Evolutionary conservation across 1,140 invertebrate genomes (phyloP), one percentile per base, ranked within the genome.

Genomic region (Drosophila kohkoa): DNA sequence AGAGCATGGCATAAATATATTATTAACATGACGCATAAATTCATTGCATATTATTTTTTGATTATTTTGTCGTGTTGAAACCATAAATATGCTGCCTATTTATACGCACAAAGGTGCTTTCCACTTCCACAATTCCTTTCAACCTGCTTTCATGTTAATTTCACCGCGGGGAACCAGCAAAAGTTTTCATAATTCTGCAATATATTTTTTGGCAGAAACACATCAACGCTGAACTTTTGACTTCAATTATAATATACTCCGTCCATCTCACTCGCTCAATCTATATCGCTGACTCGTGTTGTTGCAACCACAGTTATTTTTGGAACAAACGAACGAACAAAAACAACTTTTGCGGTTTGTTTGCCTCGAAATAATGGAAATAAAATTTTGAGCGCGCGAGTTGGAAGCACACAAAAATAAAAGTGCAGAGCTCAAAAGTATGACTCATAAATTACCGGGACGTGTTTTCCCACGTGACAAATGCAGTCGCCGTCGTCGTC

Each of bases 381-480:
- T 54, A 69, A 77, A 63, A 74, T 59, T 38, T 70, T 45, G 7
- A 38, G 64, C 52, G 60, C 67, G 70, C 68, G 78, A 67, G 43
- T 43, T 41, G 52, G 41, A 20, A 58, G 65, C 25, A 20, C 30
- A 25, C 20, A 25, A 25, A 75, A 73, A 79, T 59, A 60, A 79
- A 71, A 71, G 58, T 67, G 77, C 58, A 70, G 52, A 86, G 58
- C 46, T 69, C 52, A 76, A 80, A 62, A 59, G 82, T 71, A 88
- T 89, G 85, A 88, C 66, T 88, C 83, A 88, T 88, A 89, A 88
- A 88, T 88, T 88, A 77, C 79, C 60, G 52, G 59, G 58, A 76
- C 72, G 75, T 68, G 80, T 73, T 88, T 70, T 88, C 79, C 82
- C 82, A 46, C 25, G 74, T 75, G 83, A 73, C 83, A 88, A 74